Conservation (phyloP, 2,113 vertebrate genomes). For the western clawed frog (Xenopus tropicalis) region DNA sequence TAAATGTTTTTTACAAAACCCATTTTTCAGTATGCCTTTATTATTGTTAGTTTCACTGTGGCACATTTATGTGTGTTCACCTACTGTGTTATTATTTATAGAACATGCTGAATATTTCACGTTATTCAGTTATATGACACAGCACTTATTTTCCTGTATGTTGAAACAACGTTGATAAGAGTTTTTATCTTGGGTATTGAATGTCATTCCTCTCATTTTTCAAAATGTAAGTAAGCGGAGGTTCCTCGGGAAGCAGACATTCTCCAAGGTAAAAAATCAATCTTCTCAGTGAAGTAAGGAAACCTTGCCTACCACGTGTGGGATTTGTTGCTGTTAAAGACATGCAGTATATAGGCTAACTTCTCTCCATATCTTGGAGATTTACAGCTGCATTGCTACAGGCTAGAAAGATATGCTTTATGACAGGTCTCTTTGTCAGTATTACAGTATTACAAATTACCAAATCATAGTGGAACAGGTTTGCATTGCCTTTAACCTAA, state of each 20-base stretch:
- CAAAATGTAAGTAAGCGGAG: slow-evolving; percentile 47
- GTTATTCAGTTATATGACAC: background rate
- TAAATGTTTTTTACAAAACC: too few relatives aligned
- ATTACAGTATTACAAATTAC: slow-evolving; percentile 10
- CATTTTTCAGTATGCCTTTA: too few relatives aligned
- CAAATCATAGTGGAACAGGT: slow-evolving; percentile 9
- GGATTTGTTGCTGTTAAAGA: slow-evolving; percentile 34
- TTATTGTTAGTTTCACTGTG: background rate
- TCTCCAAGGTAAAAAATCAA: slow-evolving; percentile 41
- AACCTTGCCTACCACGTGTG: slow-evolving; percentile 20
- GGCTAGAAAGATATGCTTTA: background rate
- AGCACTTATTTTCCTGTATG: background rate
- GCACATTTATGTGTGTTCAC: background rate
- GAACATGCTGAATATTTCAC: background rate
- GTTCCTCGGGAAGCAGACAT: slow-evolving; percentile 44
- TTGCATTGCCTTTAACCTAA: background rate
- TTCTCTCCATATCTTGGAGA: background rate
- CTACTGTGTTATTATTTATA: background rate
- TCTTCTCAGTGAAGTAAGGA: slow-evolving; percentile 29
- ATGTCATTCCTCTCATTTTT: slow-evolving; percentile 35
- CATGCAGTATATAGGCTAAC: slow-evolving; percentile 13
- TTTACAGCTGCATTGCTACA: slow-evolving; percentile 8
- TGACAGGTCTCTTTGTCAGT: slow-evolving; percentile 10
- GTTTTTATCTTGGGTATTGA: slow-evolving; percentile 9
- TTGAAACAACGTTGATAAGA: background rate